These are phyloP conservation scores for Isaurus tuberculatus DNA, from an alignment of 92 coral and sea anemone species.

Conservation along the genomic window DNA sequence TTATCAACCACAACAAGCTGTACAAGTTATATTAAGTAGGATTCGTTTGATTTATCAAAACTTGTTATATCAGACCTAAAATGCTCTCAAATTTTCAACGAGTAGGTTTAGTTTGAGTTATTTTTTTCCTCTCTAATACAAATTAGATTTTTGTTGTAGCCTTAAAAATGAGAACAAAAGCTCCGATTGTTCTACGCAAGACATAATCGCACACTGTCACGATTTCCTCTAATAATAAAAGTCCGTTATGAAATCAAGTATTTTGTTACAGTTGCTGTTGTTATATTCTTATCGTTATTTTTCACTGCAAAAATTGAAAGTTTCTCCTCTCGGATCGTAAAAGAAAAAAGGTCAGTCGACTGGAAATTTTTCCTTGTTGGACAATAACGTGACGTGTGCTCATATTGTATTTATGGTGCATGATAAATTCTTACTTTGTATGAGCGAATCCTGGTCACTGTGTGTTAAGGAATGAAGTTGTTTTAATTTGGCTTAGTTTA, in stretches of 20 bases:
- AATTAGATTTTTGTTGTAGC: too few relatives aligned
- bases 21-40: not conserved
- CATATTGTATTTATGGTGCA: not conserved
- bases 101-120: not conserved
- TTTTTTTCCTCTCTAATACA: too few relatives aligned
- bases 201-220: not conserved
- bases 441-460: too few relatives aligned
- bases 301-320: not conserved
- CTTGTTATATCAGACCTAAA: not conserved
- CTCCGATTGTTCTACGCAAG: not conserved
- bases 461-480: too few relatives aligned
- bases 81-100: not conserved
- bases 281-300: not conserved
- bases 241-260: too few relatives aligned
- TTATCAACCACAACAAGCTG: not conserved
- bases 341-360: not conserved
- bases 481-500: too few relatives aligned
- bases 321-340: not conserved
- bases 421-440: too few relatives aligned
- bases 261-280: not conserved
- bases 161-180: not conserved
- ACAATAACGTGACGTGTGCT: not conserved
- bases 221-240: not conserved
- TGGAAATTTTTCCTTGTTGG: not conserved
- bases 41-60: not conserved